Evolutionary conservation across 2,888 invertebrate species (phyloP), one percentile per base, ranked within the genome.

Genomic region (Toxonevra muliebris): DNA sequence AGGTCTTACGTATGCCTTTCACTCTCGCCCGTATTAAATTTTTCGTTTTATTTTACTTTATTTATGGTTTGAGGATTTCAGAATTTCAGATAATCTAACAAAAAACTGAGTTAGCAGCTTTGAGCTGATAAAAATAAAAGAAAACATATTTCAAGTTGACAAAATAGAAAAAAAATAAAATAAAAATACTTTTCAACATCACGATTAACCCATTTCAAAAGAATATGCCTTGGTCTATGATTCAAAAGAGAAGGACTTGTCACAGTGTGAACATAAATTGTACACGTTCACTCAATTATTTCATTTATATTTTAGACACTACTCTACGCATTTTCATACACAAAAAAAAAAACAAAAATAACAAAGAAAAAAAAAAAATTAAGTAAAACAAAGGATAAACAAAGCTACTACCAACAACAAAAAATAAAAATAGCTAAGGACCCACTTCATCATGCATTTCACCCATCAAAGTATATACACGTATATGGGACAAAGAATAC

Each of bases 361-460:
- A 62, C 4, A 57, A 58, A 20, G 40, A 53, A 45, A 61, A 50
- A 41, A 2, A 11, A 17, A 10, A 57, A 52, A 42, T 17, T 45
- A 40, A n/a, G 42, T n/a, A 19, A n/a, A 55, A 55, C 58, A 64
- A 61, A 64, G 41, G 43, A 52, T 45, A 43, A 48, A 67, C 13
- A 57, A 48, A 54, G 58, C 59, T 65, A 30, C 30, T 30, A 30
- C 3, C 30, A 30, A 30, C 30, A 30, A 30, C 30, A 30, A 30
- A 2, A 30, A 30, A 30, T 7, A 30, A 30, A 62, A 59, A 70
- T 48, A 67, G 67, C 61, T 61, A 62, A 59, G 65, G 55, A 66
- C 64, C 67, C 67, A 70, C 69, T 73, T 73, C 69, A 71, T 73
- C 69, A 70, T 61, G 68, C 67, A 68, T 71, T 69, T 66, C 66